Evolutionary conservation across 2,888 invertebrate genomes (phyloP), one percentile per base, ranked within the genome.

Genomic region (Apotomis capreana): DNA sequence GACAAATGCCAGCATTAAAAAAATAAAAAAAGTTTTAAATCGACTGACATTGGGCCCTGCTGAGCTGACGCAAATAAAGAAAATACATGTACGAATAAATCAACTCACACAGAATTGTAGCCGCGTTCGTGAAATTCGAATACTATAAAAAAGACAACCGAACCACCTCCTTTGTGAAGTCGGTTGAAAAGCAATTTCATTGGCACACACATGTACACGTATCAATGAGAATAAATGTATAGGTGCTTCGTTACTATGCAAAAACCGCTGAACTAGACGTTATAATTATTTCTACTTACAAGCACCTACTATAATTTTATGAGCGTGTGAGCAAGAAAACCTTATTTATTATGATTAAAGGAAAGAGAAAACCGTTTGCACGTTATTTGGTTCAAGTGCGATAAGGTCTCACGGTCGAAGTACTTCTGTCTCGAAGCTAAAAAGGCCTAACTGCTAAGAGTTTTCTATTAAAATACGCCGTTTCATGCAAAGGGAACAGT

Each of bases 311-410:
- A 58, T 63, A 51, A 64, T 54, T 40, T 59, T 59, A 70, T 54
- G 64, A 59, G 13, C 13, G 64, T 64, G 54, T 54, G 54, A 70
- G 64, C 64, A 59, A 55, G 70, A 72, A 58, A 63, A 58, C 52
- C 6, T 58, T 68, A 54, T 72, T 72, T 72, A 72, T 72, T 72
- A 68, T 68, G 58, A 68, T 68, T 72, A 63, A 57, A 52, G 58
- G 46, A 68, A 68, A 72, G 68, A 58, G 72, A 68, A 68, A 72
- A 46, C 54, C 5, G 62, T 68, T 67, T 60, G 55, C 57, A 68
- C 60, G 55, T 61, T 67, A 71, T 71, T 61, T 71, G 71, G 67
- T 67, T 67, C 67, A 49, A 70, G 65, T 61, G 55, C 65, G 36
- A 26, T 61, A 70, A 55, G 69, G 57, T 71, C 71, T 62, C 71